Conservation (phyloP, 2,888 invertebrate genomes). For the Exocentrus adspersus region DNA sequence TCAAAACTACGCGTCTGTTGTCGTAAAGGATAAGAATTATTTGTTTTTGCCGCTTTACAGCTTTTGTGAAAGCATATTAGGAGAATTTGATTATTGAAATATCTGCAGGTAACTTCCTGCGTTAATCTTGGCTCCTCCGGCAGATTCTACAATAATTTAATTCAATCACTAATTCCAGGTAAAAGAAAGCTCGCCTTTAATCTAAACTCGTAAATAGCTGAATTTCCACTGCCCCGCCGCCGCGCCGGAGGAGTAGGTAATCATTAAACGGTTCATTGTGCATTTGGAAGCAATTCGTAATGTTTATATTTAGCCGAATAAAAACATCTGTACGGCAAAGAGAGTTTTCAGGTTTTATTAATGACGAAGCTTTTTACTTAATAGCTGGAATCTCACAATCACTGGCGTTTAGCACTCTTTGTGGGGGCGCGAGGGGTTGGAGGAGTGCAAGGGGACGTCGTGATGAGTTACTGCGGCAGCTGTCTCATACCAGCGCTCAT, state of each 20-base stretch:
- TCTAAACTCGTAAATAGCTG: neutral
- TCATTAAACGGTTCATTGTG: constrained; percentile 13
- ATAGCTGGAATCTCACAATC: constrained; percentile 56
- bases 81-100: neutral
- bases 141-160: neutral
- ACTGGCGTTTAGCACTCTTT: constrained; percentile 53
- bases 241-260: neutral
- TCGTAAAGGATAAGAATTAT: too few relatives aligned
- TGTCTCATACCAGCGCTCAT: constrained; percentile 54
- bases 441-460: constrained; percentile 11
- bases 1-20: too few relatives aligned
- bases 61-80: too few relatives aligned
- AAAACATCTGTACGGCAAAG: constrained; percentile 25
- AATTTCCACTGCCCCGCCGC: neutral
- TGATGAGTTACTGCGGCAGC: constrained; percentile 57
- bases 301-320: constrained; percentile 26
- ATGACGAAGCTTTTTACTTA: constrained; percentile 54
- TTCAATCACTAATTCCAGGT: too few relatives aligned
- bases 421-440: constrained; percentile 37
- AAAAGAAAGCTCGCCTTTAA: neutral
- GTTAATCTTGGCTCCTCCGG: neutral
- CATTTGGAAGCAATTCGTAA: constrained; percentile 26
- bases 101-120: neutral
- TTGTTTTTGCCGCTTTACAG: too few relatives aligned
- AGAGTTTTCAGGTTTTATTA: constrained; percentile 25